Evolutionary conservation across 2,888 invertebrate species (phyloP).

Genomic region (Reticulitermes lucifugus): DNA sequence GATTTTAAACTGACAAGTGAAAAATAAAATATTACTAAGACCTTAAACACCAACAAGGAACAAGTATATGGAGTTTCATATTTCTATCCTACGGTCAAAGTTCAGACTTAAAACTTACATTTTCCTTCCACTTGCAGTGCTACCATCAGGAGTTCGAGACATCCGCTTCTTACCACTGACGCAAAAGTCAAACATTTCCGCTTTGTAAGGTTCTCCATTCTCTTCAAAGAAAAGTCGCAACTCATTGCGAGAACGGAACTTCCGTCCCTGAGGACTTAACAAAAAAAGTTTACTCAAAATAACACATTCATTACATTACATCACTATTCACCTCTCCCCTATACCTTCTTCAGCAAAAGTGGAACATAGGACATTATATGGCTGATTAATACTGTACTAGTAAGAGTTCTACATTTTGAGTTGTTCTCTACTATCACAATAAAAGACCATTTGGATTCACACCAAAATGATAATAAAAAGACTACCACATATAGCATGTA

Average conservation of each 20-base stretch:
- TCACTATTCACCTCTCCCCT: too few relatives aligned
- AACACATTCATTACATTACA: not conserved
- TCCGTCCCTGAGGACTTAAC: conserved; percentile 69
- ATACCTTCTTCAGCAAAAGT: too few relatives aligned
- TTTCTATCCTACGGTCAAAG: not conserved
- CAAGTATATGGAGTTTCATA: not conserved
- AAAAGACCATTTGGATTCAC: too few relatives aligned
- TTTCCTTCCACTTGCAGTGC: not conserved
- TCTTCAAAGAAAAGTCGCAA: conserved; percentile 66
- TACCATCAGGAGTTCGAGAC: not conserved
- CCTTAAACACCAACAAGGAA: too few relatives aligned
- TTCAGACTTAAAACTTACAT: conserved; percentile 2
- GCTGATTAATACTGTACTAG: too few relatives aligned
- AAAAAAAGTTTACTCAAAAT: not conserved
- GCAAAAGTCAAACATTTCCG: conserved; percentile 70
- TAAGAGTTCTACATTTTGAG: too few relatives aligned
- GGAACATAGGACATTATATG: too few relatives aligned
- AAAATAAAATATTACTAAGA: too few relatives aligned
- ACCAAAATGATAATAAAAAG: too few relatives aligned
- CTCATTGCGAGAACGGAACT: conserved; percentile 71
- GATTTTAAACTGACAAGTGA: too few relatives aligned
- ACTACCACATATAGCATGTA: too few relatives aligned
- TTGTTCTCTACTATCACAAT: too few relatives aligned
- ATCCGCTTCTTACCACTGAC: conserved; percentile 65
- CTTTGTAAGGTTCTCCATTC: conserved; percentile 66